These are phyloP conservation scores for Chymomyza amoena DNA, from an alignment of 2,888 invertebrate genomes.

Conservation along the genomic window DNA sequence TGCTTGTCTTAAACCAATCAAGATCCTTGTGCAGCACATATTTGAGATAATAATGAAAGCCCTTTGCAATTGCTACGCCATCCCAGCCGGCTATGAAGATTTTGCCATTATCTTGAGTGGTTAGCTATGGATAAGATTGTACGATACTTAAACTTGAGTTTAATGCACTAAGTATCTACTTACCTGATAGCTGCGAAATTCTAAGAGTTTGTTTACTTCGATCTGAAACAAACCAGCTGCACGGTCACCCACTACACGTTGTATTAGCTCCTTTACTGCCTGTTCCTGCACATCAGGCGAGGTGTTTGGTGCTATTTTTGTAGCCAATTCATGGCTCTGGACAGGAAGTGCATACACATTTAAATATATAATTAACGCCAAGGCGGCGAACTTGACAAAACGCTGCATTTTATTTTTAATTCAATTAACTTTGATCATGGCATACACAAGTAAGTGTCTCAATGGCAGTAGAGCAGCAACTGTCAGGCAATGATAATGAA, in stretches of 20 bases:
- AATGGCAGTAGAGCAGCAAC: background rate
- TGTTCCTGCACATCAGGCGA: slow-evolving; percentile 47
- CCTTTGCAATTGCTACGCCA: slow-evolving; percentile 91
- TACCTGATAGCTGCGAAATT: slow-evolving; percentile 52
- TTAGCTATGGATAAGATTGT: slow-evolving; percentile 40
- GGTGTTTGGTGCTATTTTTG: slow-evolving; percentile 39
- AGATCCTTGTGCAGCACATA: slow-evolving; percentile 89
- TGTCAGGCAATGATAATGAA: slow-evolving; percentile 27
- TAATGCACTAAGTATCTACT: background rate
- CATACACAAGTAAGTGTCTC: slow-evolving; percentile 18
- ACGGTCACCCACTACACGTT: slow-evolving; percentile 51
- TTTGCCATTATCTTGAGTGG: slow-evolving; percentile 41
- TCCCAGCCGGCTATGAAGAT: slow-evolving; percentile 78
- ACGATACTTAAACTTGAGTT: background rate
- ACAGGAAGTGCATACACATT: background rate
- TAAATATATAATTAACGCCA: slow-evolving; percentile 32
- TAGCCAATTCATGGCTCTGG: slow-evolving; percentile 29
- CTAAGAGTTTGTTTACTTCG: slow-evolving; percentile 42
- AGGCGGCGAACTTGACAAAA: slow-evolving; percentile 20
- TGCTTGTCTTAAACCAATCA: slow-evolving; percentile 89
- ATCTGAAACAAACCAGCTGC: slow-evolving; percentile 50
- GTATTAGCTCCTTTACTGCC: slow-evolving; percentile 54
- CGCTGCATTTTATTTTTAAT: slow-evolving; percentile 10
- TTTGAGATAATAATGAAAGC: slow-evolving; percentile 92
- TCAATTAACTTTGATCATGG: slow-evolving; percentile 25